These are phyloP conservation scores for Drosophila malerkotliana DNA, from an alignment of 1,140 invertebrate species.

Conservation along the genomic window DNA sequence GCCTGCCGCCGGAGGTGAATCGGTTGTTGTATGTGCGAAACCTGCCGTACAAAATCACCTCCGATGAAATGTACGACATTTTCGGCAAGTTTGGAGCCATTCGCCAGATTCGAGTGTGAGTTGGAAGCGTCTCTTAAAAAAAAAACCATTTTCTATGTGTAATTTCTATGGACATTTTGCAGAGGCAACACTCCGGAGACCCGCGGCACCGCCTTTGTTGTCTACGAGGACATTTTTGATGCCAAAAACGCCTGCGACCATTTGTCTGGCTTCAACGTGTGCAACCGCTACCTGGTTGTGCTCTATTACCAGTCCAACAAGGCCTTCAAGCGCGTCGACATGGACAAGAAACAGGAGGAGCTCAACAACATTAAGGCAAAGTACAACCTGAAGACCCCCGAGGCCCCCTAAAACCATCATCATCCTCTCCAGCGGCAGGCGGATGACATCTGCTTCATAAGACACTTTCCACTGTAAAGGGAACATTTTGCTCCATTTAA, in stretches of 20 bases:
- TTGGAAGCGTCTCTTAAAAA: constrained; percentile 58
- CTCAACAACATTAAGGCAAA: constrained; percentile 98
- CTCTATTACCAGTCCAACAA: constrained; percentile 98
- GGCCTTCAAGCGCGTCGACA: constrained; percentile 98
- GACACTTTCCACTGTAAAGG: constrained; percentile 35
- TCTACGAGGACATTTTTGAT: constrained; percentile 99
- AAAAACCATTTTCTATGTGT: not conserved
- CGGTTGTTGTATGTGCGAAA: constrained; percentile 98
- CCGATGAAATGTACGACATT: constrained; percentile 99
- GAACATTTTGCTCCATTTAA: constrained; percentile 33
- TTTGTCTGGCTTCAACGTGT: constrained; percentile 99
- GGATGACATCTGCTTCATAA: constrained; percentile 3
- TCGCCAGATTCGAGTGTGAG: constrained; percentile 98
- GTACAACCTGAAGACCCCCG: constrained; percentile 88
- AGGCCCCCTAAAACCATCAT: constrained; percentile 56
- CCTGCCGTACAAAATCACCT: constrained; percentile 99
- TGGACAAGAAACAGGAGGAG: constrained; percentile 98
- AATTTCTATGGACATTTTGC: constrained; percentile 20
- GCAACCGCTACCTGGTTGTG: constrained; percentile 98
- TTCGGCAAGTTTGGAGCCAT: constrained; percentile 99
- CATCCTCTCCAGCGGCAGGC: constrained; percentile 17
- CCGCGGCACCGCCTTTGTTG: constrained; percentile 99
- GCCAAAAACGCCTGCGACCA: constrained; percentile 99
- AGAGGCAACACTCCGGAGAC: constrained; percentile 99
- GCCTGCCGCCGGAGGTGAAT: constrained; percentile 99